Base-by-base conservation (phyloP, 2,888 invertebrate genomes). In the Ichneumoninae sp. region DNA sequence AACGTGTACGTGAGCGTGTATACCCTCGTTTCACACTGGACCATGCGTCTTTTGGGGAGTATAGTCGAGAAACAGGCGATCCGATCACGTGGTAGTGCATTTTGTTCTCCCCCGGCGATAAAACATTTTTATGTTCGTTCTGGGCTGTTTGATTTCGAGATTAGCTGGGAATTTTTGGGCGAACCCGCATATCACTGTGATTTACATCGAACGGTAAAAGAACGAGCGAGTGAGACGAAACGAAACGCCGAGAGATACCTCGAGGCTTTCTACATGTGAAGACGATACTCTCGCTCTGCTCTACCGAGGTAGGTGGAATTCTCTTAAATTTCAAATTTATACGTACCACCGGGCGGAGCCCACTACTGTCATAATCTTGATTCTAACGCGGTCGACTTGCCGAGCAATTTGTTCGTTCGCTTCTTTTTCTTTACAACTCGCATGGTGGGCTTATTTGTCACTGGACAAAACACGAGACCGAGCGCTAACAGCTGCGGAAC, bases 321-420 rank as follows among this genome's bases (percentile, higher is more conserved):
- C 91, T 93, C 93, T 93, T 93, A 93, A 93, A 94, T 94, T 93
- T 92, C 93, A 92, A 93, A 94, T 93, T 93, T 93, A 93, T 93
- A 90, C 87, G 63, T 54, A 65, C 65, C 83, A 83, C 81, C 90
- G 90, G 86, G 86, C 52, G 33, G 36, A 13, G 68, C 60, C 47
- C 77, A 86, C 87, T 90, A 84, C 89, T 91, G 92, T 93, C 92
- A 93, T 93, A 93, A 93, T 93, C 93, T 93, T 92, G 92, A 92
- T 92, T 92, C 90, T 92, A 90, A 93, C 92, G 92, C 91, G 86
- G 88, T 87, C 87, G 85, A 73, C 71, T 88, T 89, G 88, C 88
- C 88, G 89, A 88, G 88, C 88, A 90, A 91, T 89, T 89, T 89
- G 90, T 89, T 89, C 87, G 86, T 75, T 85, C 73, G 73, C 75